Evolutionary conservation across 2,797 vertebrate genomes (phyloP).

Genomic region (Hippopotamyrus pictus): DNA sequence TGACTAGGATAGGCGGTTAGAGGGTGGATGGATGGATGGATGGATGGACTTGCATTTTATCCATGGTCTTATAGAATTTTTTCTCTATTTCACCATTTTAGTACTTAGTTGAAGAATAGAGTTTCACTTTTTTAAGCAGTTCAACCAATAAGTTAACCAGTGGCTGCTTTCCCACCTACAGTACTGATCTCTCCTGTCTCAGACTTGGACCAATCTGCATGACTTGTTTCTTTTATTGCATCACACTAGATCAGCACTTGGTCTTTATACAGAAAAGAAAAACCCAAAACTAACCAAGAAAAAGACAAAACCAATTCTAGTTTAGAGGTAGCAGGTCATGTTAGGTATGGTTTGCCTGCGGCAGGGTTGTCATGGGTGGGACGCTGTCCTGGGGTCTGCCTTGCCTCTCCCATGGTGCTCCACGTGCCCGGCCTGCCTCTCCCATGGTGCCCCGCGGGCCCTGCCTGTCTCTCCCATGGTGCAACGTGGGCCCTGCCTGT

Average conservation of each 20-base stretch:
- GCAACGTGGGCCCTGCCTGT: no score
- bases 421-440: no score
- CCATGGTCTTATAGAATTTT: background rate
- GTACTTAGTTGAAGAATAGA: background rate
- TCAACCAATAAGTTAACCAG: background rate
- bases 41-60: background rate
- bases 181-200: background rate
- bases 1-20: background rate
- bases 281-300: background rate
- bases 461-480: no score
- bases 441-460: no score
- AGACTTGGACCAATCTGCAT: background rate
- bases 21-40: background rate
- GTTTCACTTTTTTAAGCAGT: background rate
- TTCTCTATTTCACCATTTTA: background rate
- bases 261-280: background rate
- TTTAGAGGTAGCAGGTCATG: background rate
- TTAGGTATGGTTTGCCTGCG: no score
- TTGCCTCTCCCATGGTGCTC: no score
- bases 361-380: no score
- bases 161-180: background rate
- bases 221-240: background rate
- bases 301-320: background rate
- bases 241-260: background rate
- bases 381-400: no score